Evolutionary conservation across 2,113 vertebrate genomes (phyloP).

Genomic region (Mugil cephalus): DNA sequence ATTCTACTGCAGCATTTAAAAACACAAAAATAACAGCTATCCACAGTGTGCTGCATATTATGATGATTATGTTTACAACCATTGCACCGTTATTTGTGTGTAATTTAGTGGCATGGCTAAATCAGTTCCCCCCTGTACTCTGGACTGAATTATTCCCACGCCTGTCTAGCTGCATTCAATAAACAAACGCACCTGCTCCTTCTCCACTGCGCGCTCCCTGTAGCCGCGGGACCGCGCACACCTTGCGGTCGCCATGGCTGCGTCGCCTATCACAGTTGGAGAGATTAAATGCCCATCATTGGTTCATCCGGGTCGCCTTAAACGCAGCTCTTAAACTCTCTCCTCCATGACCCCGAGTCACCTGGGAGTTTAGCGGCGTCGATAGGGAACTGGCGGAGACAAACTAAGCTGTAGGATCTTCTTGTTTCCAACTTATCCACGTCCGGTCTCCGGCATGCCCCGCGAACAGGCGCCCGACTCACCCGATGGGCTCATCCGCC

Average conservation of each 20-base stretch:
- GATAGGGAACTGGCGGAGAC: neutral
- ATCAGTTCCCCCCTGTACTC: neutral
- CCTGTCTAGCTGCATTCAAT: neutral
- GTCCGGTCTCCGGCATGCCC: slow-evolving; percentile 50
- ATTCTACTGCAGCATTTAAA: neutral
- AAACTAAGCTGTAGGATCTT: slow-evolving; percentile 8
- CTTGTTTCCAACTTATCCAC: slow-evolving; percentile 22
- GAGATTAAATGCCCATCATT: neutral
- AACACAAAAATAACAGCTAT: neutral
- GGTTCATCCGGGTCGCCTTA: neutral
- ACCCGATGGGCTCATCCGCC: slow-evolving; percentile 14
- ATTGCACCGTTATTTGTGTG: neutral
- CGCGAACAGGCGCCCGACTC: slow-evolving; percentile 1
- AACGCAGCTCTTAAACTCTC: neutral
- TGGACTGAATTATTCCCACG: neutral
- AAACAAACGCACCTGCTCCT: slow-evolving; percentile 2
- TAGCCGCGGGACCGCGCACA: slow-evolving; percentile 25
- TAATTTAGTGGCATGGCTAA: neutral
- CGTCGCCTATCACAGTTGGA: neutral
- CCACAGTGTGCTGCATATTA: no score
- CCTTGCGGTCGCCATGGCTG: slow-evolving; percentile 33
- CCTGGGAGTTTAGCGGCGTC: neutral
- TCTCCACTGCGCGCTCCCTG: slow-evolving; percentile 32
- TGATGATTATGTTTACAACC: neutral
- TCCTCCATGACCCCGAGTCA: neutral